Evolutionary conservation across 2,113 vertebrate genomes (phyloP).

Genomic region (Malurus elegans): DNA sequence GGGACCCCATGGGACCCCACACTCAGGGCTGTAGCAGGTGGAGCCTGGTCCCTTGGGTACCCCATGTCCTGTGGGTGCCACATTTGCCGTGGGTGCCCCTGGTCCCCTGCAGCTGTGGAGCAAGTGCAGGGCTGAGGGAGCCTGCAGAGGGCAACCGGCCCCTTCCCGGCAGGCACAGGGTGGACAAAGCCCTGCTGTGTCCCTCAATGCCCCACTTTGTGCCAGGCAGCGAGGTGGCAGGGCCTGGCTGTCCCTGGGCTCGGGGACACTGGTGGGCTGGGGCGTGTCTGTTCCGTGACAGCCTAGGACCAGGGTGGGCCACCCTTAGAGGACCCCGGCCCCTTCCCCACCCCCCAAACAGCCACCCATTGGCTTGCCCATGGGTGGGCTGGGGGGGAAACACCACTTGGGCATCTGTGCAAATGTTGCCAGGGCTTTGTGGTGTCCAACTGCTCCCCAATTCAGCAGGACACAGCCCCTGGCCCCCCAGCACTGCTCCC

Average conservation of each 20-base stretch:
- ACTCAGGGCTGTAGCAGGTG: not conserved
- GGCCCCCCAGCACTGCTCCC: not conserved
- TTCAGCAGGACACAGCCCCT: not conserved
- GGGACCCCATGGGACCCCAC: not conserved
- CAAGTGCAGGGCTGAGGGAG: not conserved
- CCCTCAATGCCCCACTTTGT: constrained; percentile 33
- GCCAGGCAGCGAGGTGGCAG: constrained; percentile 39
- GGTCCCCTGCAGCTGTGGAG: not conserved
- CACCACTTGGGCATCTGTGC: not conserved
- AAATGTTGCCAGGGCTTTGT: not conserved
- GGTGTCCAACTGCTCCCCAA: not conserved
- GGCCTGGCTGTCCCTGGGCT: not conserved
- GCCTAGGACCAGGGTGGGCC: not conserved
- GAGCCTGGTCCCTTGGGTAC: not conserved
- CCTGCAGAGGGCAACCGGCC: constrained; percentile 57
- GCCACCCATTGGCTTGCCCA: not conserved
- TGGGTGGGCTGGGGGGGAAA: rapidly evolving
- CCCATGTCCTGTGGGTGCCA: rapidly evolving
- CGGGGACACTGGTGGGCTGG: not conserved
- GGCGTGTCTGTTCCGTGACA: not conserved
- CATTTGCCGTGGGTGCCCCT: not conserved
- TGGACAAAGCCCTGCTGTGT: constrained; percentile 58
- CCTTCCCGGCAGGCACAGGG: not conserved
- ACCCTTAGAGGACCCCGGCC: not conserved
- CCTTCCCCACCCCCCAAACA: not conserved